Evolutionary conservation across 64 coral and sea anemone genomes (phyloP), one percentile per base, ranked within the genome.

Genomic region (Montipora cactus): DNA sequence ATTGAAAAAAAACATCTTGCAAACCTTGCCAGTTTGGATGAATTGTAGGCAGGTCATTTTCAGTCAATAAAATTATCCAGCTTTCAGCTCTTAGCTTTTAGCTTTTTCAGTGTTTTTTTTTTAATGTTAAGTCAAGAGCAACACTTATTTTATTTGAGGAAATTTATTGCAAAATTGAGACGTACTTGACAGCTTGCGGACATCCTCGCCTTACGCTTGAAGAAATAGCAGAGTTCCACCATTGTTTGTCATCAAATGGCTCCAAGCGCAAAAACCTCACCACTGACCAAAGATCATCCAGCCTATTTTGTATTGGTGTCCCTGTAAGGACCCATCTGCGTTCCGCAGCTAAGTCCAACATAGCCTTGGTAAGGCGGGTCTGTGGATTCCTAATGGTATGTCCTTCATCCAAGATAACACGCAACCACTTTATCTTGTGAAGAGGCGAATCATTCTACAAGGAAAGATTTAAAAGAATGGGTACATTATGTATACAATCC

Each of bases 291-390:
- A 95, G 61, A 61, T 97, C 95, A 22, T 94, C 95, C 13, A 84
- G 52, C 13, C 95, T 86, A 73, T 97, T 97, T 58, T 97, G 95
- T 89, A 97, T 97, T 64, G 95, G 95, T 37, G 95, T 97, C 16
- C 95, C 95, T 58, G 95, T 94, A 7, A 97, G 50, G 3, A 90
- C 93, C 93, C 93, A 94, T 22, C 93, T 78, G 12, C 93, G 77
- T 15, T 66, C 57, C 19, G 77, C 93, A 52, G 20, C 79, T 28
- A 94, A 28, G 21, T 90, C 79, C 18, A 89, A 44, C 85, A 84
- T 88, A 25, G 93, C 64, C 76, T 94, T 94, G 44, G 93, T 88
- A 5, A 81, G 18, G 0, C 15, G 19, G 4, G 93, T 94, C 77
- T 81, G 57, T 9, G 75, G 79, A 44, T 94, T 94, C 7, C 93